Evolutionary conservation across 2,888 invertebrate genomes (phyloP).

Genomic region (Harpalus rufipes): DNA sequence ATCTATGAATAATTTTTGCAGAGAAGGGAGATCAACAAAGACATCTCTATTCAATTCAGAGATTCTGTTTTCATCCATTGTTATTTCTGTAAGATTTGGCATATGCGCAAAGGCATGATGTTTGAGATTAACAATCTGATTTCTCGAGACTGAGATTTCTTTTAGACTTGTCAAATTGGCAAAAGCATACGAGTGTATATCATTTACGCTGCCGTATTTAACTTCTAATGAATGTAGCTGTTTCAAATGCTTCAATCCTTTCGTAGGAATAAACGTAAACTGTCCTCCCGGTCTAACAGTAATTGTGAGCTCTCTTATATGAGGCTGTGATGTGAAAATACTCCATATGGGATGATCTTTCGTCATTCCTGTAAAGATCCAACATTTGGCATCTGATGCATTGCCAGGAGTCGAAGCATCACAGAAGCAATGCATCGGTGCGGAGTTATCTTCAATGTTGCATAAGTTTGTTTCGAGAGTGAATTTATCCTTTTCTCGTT

Average conservation of each 20-base stretch:
- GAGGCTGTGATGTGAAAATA: slow-evolving; percentile 86
- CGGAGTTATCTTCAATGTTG: slow-evolving; percentile 79
- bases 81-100: slow-evolving; percentile 83
- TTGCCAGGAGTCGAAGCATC: slow-evolving; percentile 79
- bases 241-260: slow-evolving; percentile 83
- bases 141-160: slow-evolving; percentile 84
- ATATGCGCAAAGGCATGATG: slow-evolving; percentile 87
- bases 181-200: slow-evolving; percentile 85
- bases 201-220: slow-evolving; percentile 85
- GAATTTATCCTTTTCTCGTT: slow-evolving; percentile 64
- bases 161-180: slow-evolving; percentile 85
- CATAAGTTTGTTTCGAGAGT: slow-evolving; percentile 77
- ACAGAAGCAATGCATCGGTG: slow-evolving; percentile 85
- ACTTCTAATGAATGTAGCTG: slow-evolving; percentile 84
- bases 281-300: slow-evolving; percentile 85
- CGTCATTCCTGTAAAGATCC: slow-evolving; percentile 86
- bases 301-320: slow-evolving; percentile 85
- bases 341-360: slow-evolving; percentile 87
- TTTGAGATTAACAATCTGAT: slow-evolving; percentile 84
- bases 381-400: slow-evolving; percentile 87
- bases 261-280: slow-evolving; percentile 85
- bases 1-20: slow-evolving; percentile 88
- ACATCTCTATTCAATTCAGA: slow-evolving; percentile 86
- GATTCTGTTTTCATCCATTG: slow-evolving; percentile 88
- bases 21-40: slow-evolving; percentile 85